Base-by-base conservation (phyloP, 2,888 invertebrate species). In the Bruchidius siliquastri region DNA sequence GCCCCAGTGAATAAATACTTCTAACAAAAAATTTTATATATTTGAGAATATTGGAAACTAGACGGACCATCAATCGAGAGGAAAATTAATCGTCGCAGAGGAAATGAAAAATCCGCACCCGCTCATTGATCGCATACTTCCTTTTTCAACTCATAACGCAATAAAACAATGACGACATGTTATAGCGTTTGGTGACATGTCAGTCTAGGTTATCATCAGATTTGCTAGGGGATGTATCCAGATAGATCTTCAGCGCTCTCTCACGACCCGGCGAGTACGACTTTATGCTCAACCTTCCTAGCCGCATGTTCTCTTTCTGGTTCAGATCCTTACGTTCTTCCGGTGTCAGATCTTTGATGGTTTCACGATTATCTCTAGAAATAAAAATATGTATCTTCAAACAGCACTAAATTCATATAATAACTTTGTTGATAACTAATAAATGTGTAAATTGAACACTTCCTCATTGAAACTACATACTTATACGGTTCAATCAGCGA, bases 191-290 rank as follows among this genome's bases (percentile, higher is more conserved):
- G 75, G 80, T 80, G 80, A 81, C 82, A 79, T 83, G 85, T 86
- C 86, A 86, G 84, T 86, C 86, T 80, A 83, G 81, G 18, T 79
- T 81, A 76, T 86, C 86, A 68, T 85, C 85, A 22, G 82, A 80
- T 81, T 86, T 86, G 76, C 83, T 83, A 71, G 87, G 86, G 77
- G 86, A 85, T 75, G 87, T 85, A 81, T 92, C 92, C 79, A 92
- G 86, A 85, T 93, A 92, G 80, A 94, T 94, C 87, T 92, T 93
- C 72, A 94, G 87, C 32, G 92, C 92, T 80, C 90, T 88, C 84
- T 94, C 94, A 81, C 91, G 90, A 71, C 93, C 88, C 67, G 91
- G 91, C 74, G 91, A 91, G 81, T 89, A 90, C 22, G 85, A 78
- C 69, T 84, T 86, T 72, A 87, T 83, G 71, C 79, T 80, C 74